phyloP scores from a whole-genome alignment of 2,113 vertebrate species.

The Colius striatus region DNA sequence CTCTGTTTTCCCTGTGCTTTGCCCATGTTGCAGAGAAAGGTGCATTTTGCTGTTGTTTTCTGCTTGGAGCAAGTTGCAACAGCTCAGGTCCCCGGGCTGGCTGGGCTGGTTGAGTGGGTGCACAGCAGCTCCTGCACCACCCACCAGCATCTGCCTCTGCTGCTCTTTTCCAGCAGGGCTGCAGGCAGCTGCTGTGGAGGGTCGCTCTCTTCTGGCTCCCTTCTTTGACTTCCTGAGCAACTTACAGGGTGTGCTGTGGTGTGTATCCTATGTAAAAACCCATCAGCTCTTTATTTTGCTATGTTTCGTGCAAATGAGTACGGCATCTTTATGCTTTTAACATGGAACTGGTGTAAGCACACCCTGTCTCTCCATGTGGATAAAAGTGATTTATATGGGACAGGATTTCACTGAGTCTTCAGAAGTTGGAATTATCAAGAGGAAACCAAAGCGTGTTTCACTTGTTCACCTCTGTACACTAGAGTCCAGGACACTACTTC shows the following conservation, averaged over 20 bases:
- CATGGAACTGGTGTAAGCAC: not conserved
- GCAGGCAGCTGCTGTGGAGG: fast-evolving
- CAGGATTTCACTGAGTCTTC: not conserved
- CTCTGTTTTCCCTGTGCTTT: not conserved
- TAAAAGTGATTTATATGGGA: not conserved
- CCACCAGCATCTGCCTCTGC: not conserved
- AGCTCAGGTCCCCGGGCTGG: not conserved
- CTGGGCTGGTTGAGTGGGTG: not conserved
- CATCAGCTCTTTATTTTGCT: not conserved
- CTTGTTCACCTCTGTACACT: not conserved
- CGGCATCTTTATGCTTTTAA: not conserved
- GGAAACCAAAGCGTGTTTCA: fast-evolving
- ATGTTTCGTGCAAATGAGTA: not conserved
- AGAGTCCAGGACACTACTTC: not conserved
- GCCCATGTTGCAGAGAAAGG: not conserved
- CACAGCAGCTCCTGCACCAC: not conserved
- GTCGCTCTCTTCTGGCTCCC: not conserved
- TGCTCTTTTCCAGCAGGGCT: fast-evolving
- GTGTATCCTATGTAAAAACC: not conserved
- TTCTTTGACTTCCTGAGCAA: not conserved
- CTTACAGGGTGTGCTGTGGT: not conserved
- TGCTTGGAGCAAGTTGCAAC: not conserved
- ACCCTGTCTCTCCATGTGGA: not conserved
- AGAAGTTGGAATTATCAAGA: not conserved
- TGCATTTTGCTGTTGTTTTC: not conserved